phyloP scores from a whole-genome alignment of 2,113 vertebrate genomes.

The Oreochromis niloticus region DNA sequence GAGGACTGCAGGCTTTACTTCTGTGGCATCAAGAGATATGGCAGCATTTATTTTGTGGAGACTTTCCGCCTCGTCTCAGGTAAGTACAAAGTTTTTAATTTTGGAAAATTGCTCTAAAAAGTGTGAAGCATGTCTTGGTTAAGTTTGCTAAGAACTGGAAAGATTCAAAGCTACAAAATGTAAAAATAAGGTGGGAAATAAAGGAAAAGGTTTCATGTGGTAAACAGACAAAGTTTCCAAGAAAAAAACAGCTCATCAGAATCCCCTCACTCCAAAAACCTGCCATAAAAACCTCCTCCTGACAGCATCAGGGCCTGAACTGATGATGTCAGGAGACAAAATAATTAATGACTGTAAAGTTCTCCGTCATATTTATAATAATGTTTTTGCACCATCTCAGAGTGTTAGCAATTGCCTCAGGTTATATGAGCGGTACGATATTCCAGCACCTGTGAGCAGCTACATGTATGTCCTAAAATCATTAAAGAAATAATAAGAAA shows the following conservation, averaged over 20 bases:
- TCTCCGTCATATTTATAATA: fast-evolving
- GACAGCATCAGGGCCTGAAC: background rate
- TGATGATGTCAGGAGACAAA: no score
- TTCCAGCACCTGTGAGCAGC: background rate
- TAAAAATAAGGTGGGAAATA: background rate
- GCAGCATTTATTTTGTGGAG: fast-evolving
- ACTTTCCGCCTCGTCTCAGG: fast-evolving
- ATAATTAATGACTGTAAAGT: background rate
- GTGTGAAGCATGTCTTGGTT: background rate
- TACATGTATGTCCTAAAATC: no score
- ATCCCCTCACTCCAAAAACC: background rate
- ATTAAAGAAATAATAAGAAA: no score
- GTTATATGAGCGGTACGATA: fast-evolving
- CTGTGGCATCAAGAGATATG: fast-evolving
- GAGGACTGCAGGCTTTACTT: background rate
- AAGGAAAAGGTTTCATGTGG: background rate
- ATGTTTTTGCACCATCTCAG: background rate
- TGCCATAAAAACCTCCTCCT: background rate
- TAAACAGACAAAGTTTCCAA: background rate
- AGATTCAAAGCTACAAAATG: background rate
- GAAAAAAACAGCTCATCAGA: background rate
- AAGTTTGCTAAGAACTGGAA: background rate
- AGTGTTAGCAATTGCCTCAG: background rate
- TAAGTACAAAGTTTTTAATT: background rate
- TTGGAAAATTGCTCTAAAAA: background rate